These are phyloP conservation scores for Atlantisia rogersi DNA, from an alignment of 2,113 vertebrate species.

Conservation along the genomic window DNA sequence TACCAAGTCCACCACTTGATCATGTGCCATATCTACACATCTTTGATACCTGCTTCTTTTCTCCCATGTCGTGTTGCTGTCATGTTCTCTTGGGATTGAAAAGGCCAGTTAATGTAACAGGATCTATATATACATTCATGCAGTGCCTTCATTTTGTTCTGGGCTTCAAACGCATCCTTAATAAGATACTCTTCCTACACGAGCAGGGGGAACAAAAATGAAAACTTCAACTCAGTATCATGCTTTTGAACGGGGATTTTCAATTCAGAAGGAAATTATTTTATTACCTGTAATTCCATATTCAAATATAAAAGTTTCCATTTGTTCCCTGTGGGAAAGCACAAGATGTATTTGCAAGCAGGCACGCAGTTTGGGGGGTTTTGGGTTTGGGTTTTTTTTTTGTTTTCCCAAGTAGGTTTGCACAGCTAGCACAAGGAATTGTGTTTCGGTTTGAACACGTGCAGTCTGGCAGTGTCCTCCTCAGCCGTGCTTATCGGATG, in stretches of 20 bases:
- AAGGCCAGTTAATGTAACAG: background rate
- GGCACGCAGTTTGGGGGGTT: too few species aligned
- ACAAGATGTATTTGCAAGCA: background rate
- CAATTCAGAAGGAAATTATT: background rate
- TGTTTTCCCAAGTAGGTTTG: background rate
- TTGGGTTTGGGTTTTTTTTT: background rate
- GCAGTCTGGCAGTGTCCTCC: background rate
- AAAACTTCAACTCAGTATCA: background rate
- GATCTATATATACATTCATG: background rate
- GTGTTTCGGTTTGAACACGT: background rate
- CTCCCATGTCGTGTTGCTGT: background rate
- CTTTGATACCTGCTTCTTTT: background rate
- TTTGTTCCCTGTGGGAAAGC: background rate
- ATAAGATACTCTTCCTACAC: background rate
- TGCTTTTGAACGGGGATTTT: background rate
- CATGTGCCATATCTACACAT: too few species aligned
- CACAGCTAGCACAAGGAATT: background rate
- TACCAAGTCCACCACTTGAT: too few species aligned
- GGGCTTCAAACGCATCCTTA: background rate
- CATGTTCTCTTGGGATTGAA: background rate
- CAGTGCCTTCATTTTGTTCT: background rate
- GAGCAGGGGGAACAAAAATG: background rate
- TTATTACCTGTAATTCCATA: background rate
- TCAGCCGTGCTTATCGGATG: rapidly evolving
- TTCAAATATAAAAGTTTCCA: background rate